Base-by-base conservation (phyloP, 2,113 vertebrate species). In the Microtus montanus region DNA sequence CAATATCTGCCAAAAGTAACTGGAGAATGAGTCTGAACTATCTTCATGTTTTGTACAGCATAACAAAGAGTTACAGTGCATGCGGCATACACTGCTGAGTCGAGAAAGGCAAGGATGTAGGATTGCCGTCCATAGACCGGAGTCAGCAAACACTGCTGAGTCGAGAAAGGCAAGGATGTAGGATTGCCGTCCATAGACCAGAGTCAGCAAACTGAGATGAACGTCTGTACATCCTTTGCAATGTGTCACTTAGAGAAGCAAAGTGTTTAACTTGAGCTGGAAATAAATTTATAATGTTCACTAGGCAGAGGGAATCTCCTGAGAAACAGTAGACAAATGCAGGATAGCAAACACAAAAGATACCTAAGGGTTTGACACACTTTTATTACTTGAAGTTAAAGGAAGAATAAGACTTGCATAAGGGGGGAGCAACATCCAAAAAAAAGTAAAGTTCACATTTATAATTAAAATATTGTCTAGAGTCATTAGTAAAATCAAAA, bases 131-230 rank as follows among this genome's bases (percentile, higher is more conserved):
- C 52, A 20, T 0, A 19, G 6, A 30, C 11, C 24, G 41, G 12
- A 5, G 3, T 5, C 12, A 61, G 0, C 22, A 38, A 2, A 44
- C 3, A 35, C 2, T 58, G 58, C 1, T 30, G 19, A 58, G n/a
- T 49, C 33, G 24, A 58, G 19, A 5, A 66, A 26, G 33, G 22
- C 19, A 88, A 92, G 20, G 11, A 58, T 26, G 19, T 4, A 5
- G 2, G 15, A 28, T 15, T 63, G 33, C 30, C 26, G 52, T 35
- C 64, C 52, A 20, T 0, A 19, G 6, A 30, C 11, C 24, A 47
- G 12, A 5, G 3, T 5, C 12, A 83, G 20, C 58, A 93, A 90
- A 0, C 5, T 6, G 54, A 75, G 63, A 28, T 44, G 5, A n/a
- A 41, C 13, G 5, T 9, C 61, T 10, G 44, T 33, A 9, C 13